Evolutionary conservation across 2,797 vertebrate genomes (phyloP), one percentile per base, ranked within the genome.

Genomic region (Squalus acanthias): DNA sequence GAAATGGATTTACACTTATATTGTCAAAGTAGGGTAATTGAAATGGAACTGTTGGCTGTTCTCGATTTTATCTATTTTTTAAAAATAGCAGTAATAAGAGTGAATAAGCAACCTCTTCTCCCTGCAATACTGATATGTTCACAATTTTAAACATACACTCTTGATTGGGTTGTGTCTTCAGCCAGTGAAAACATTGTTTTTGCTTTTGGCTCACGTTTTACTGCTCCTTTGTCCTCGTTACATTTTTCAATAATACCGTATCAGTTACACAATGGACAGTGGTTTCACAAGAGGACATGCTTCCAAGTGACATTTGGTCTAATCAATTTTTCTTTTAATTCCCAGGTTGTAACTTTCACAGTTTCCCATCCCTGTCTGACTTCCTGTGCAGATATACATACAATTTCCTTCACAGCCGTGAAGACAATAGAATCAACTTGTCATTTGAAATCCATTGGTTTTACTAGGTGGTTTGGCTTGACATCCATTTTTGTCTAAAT

Each of bases 271-370:
- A 85, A 85, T 50, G 46, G 46, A 50, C 4, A 15, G 46, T 85
- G 82, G 46, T 85, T 85, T 50, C 6, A 24, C 20, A 46, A 9
- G 39, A 85, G 39, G 46, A 20, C 17, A 50, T 50, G 46, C 39
- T 85, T 85, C 46, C 20, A 85, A 85, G 46, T 85, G 46, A 85
- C 46, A 85, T 85, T 50, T 17, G 46, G 82, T 50, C 82, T 24
- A 85, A 85, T 85, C 82, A 85, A 85, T 50, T 50, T 85, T 85
- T 85, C 82, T 93, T 93, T 93, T 93, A 69, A 93, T 93, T 69
- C 39, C 65, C 65, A 69, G 20, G 8, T 69, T 93, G 65, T 65
- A 93, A 29, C 20, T 93, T 93, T 93, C 91, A 93, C 91, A 69
- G 63, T 24, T 93, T 69, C 63, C 24, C 91, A 46, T 69, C 91